Evolutionary conservation across 2,797 vertebrate genomes (phyloP).

Genomic region (Enteromius afrohamiltoni): DNA sequence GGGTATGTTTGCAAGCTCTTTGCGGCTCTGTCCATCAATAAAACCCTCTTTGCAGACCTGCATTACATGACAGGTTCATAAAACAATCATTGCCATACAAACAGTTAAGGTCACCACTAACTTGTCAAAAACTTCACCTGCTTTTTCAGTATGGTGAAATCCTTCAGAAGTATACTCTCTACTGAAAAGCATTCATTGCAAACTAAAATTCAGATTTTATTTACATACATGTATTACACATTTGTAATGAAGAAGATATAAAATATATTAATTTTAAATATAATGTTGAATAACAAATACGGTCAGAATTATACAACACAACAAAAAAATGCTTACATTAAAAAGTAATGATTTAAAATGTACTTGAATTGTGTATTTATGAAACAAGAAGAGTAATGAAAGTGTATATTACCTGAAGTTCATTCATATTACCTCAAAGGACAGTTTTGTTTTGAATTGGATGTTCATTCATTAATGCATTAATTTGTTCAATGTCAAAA

Average conservation of each 20-base stretch:
- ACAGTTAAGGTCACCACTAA: background rate
- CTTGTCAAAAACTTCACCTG: background rate
- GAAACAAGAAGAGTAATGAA: background rate
- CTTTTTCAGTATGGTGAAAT: background rate
- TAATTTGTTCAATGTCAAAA: background rate
- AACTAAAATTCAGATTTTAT: no score
- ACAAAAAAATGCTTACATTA: no score
- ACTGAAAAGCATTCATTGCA: no score
- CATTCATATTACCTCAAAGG: background rate
- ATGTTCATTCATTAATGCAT: background rate
- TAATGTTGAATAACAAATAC: background rate
- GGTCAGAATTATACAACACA: no score
- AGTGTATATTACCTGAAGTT: background rate
- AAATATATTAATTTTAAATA: background rate
- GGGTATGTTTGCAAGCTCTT: background rate
- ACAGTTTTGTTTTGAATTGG: background rate
- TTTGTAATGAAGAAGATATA: background rate
- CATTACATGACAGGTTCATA: conserved; percentile 21
- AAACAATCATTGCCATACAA: background rate
- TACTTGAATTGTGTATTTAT: no score
- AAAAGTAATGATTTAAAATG: no score
- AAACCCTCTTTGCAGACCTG: background rate
- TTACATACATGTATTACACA: no score
- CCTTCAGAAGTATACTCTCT: background rate
- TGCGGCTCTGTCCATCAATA: background rate